Base-by-base conservation (phyloP, 2,797 vertebrate species). In the Takifugu ocellatus region DNA sequence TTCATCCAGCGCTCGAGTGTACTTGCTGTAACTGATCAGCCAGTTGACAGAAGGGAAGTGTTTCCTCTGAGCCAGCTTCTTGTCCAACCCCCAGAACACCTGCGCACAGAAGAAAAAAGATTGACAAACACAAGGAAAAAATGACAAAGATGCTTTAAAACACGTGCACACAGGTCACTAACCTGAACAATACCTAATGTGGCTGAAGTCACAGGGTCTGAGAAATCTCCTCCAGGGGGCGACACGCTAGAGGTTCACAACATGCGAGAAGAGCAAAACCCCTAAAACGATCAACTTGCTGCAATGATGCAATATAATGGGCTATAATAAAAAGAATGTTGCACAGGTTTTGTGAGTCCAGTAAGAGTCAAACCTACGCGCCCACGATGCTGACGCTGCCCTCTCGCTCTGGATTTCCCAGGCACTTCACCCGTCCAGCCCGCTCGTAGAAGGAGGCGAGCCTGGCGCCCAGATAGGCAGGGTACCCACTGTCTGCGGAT, bases 11-110 rank as follows among this genome's bases (percentile, higher is more conserved):
- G 97, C 94, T 49, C 96, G 90, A 0, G 92, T 98, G 83, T 99
- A 99, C 70, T 99, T 99, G 90, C 97, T 99, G 89, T 99, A 99
- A 83, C 97, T 99, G 81, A 99, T 99, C 43, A 99, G 90, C 97
- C 97, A 99, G 81, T 99, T 98, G 11, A 99, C 97, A 12, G 97
- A 98, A 0, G 97, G 97, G 82, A 99, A 99, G 77, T 99, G 97
- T 78, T 99, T 99, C 53, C 97, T 93, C 73, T 99, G 97, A 47
- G 97, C 97, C 83, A 99, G 84, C 78, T 99, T 99, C 88, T 99
- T 99, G 89, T 99, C 97, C 84, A 99, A 85, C 49, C 97, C 97
- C 97, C 97, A 99, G 84, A 99, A 99, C 53, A 99, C 97, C 97
- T 92, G 24, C 14, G 51, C 33, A 24, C 33, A 43, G 3, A 48